Evolutionary conservation across 2,888 invertebrate species (phyloP), one percentile per base, ranked within the genome.

Genomic region (Pogonocherus hispidulus): DNA sequence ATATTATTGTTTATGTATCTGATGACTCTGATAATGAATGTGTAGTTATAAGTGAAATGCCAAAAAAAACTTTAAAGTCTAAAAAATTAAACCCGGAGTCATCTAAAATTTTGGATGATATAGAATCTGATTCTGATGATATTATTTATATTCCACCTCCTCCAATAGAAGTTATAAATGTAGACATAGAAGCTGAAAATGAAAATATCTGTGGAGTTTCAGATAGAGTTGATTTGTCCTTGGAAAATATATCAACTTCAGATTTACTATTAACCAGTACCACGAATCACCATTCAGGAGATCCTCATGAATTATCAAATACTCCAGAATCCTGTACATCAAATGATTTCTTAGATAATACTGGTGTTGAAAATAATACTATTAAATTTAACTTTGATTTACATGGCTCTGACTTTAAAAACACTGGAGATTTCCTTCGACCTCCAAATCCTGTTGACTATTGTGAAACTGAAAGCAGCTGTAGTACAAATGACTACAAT

Each of bases 401-500:
- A 47, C 82, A 83, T 63, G 83, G 81, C 11, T 71, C 79, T 20
- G 83, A 82, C 67, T 82, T 82, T 63, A 71, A 69, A 44, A 76
- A 76, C 35, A 52, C 67, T 14, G 55, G 59, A 3, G 78, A 81
- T 8, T 79, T 81, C 66, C 66, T 76, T 0, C 69, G 74, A 52
- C 78, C 78, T 6, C 59, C 76, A 14, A 76, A 75, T 52, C 76
- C 74, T 11, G 67, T 71, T 4, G 82, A 83, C 54, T 70, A 71
- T 54, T 83, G 78, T 57, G 84, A 84, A 73, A 83, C 81, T 5
- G 84, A 82, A 62, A 83, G 83, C 71, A 81, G 80, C 69, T 80
- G 78, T 27, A 82, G 82, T 41, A 79, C 81, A 0, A 80, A 74
- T 55, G 74, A 72, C 18, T 68, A 67, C 0, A 70, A 66, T 35